Base-by-base conservation (phyloP, 2,797 vertebrate species). In the Myotis myotis region DNA sequence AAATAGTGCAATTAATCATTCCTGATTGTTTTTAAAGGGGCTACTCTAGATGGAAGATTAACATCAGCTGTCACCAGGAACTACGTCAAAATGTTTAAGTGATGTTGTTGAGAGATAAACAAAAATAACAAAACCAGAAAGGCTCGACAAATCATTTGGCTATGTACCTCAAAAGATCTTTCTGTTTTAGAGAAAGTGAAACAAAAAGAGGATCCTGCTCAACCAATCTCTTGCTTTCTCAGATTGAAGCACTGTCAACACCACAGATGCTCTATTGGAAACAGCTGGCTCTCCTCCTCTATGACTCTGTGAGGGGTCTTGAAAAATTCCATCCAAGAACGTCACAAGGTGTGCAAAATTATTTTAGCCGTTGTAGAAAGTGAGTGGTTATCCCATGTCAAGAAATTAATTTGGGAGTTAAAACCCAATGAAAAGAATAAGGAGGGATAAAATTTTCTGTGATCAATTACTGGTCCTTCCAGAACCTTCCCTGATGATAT, bases 31-130 rank as follows among this genome's bases (percentile, higher is more conserved):
- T 94, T 92, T 75, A 72, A 93, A 91, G 76, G 60, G 64, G 17
- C 20, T 66, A 33, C 83, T 96, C 66, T 97, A 93, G 81, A 95
- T 93, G 87, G 95, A 96, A 30, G 76, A 96, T 72, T 51, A 57
- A 79, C 55, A 74, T 12, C n/a, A 25, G 55, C 82, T 94, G 79
- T 93, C 55, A 33, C 9, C 23, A 70, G 44, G 76, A 91, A 91
- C 87, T 89, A 62, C 93, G 71, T 76, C 94, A 95, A 78, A 95
- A 83, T 57, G 89, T 74, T 82, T 83, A 96, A 91, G 95, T 91
- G 94, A 96, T 80, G 83, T 28, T 86, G 49, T 81, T 95, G 89
- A 93, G 38, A 87, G 17, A 74, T 20, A 93, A 96, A 90, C 60
- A 96, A 97, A 68, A 72, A 70, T 28, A 91, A 62, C 72, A 86